Percentiles rank a stretch among this genome's conserved stretches.
These are phyloP conservation scores for Elanus axillaris DNA, from an alignment of 2,113 vertebrate species.

Conservation along the genomic window DNA sequence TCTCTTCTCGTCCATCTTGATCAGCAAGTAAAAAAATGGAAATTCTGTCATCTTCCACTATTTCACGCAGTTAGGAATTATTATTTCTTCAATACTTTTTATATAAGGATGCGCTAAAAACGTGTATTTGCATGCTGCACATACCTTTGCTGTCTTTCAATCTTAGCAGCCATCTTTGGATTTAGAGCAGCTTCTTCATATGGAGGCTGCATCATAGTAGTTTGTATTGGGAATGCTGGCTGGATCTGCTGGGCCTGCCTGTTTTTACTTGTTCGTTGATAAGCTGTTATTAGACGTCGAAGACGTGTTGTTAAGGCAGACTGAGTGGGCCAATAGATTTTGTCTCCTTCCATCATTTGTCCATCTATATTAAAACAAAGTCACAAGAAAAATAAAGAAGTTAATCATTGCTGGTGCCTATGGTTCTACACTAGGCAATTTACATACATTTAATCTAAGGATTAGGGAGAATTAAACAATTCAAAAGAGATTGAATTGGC, in stretches of 20 bases:
- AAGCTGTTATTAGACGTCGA: constrained; percentile 93
- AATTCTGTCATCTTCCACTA: background rate
- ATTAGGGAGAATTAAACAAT: background rate
- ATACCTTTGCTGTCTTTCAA: constrained; percentile 95
- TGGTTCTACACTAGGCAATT: background rate
- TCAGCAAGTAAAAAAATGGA: background rate
- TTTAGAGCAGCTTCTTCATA: constrained; percentile 85
- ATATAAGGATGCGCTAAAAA: rapidly evolving
- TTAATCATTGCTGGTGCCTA: background rate
- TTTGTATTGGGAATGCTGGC: constrained; percentile 76
- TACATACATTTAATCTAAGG: background rate
- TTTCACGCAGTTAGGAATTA: background rate
- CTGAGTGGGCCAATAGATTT: constrained; percentile 90
- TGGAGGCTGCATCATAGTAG: constrained; percentile 78
- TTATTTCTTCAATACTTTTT: background rate
- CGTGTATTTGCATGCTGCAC: background rate
- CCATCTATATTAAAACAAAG: constrained; percentile 72
- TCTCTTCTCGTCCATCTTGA: constrained; percentile 95
- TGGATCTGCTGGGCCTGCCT: constrained; percentile 90
- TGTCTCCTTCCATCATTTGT: constrained; percentile 80
- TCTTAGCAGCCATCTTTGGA: constrained; percentile 96
- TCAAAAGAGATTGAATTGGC: background rate
- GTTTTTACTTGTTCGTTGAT: constrained; percentile 92
- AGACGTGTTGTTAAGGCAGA: constrained; percentile 92
- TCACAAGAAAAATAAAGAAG: background rate